These are phyloP conservation scores for Rotaria socialis DNA, from an alignment of 2,888 invertebrate species.

Conservation along the genomic window DNA sequence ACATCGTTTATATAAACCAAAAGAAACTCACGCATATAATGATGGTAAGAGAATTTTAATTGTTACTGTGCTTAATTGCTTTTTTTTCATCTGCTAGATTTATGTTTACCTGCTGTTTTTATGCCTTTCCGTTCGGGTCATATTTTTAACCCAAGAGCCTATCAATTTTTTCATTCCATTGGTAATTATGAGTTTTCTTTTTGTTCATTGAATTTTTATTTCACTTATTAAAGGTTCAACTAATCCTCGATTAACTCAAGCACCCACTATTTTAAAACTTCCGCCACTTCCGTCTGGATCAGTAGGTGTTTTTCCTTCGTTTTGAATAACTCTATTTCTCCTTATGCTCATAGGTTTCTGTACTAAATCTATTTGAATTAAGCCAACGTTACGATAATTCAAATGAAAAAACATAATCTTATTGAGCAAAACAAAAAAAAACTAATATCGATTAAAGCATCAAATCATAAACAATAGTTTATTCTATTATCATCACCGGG, in stretches of 20 bases:
- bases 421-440: not conserved
- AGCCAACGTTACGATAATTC: slow-evolving; percentile 48
- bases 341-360: slow-evolving; percentile 49
- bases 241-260: slow-evolving; percentile 55
- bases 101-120: slow-evolving; percentile 56
- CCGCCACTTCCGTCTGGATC: slow-evolving; percentile 53
- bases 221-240: slow-evolving; percentile 50
- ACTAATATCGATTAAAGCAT: too few relatives aligned
- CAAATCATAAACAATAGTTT: too few relatives aligned
- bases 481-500: too few relatives aligned
- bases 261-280: slow-evolving; percentile 57
- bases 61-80: too few relatives aligned
- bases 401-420: not conserved
- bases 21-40: not conserved
- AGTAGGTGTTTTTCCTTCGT: not conserved
- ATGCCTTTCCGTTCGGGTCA: slow-evolving; percentile 53
- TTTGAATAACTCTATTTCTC: not conserved
- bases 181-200: slow-evolving; percentile 49
- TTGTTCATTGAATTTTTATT: too few relatives aligned
- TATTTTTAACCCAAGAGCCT: slow-evolving; percentile 57
- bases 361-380: slow-evolving; percentile 57
- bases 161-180: slow-evolving; percentile 58
- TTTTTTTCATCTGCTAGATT: not conserved
- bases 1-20: slow-evolving; percentile 28
- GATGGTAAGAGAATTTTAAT: not conserved